Percentiles rank a stretch among this genome's conserved stretches.
Evolutionary conservation across 2,113 vertebrate genomes (phyloP).

Genomic region (Oryctolagus cuniculus): mOryCun1.1 NC_091452.1:5516001-5516500

Average conservation of each 20-base stretch:
- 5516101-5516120: background rate
- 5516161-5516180: background rate
- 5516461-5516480: too few relatives aligned
- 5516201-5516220: background rate
- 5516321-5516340: fast-evolving
- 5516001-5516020: background rate
- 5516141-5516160: background rate
- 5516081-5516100: fast-evolving
- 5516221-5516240: background rate
- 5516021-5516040: background rate
- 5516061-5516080: background rate
- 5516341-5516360: fast-evolving
- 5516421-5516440: too few relatives aligned
- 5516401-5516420: fast-evolving
- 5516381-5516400: background rate
- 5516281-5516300: background rate
- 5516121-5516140: background rate
- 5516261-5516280: fast-evolving
- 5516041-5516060: background rate
- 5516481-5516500: background rate
- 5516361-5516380: background rate
- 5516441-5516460: too few relatives aligned
- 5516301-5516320: background rate
- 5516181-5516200: background rate
- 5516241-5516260: background rate